A percentile compares a stretch with the other conserved stretches of the same genome.
phyloP scores from a whole-genome alignment of 2,113 vertebrate genomes.

The Eurypyga helias region DNA sequence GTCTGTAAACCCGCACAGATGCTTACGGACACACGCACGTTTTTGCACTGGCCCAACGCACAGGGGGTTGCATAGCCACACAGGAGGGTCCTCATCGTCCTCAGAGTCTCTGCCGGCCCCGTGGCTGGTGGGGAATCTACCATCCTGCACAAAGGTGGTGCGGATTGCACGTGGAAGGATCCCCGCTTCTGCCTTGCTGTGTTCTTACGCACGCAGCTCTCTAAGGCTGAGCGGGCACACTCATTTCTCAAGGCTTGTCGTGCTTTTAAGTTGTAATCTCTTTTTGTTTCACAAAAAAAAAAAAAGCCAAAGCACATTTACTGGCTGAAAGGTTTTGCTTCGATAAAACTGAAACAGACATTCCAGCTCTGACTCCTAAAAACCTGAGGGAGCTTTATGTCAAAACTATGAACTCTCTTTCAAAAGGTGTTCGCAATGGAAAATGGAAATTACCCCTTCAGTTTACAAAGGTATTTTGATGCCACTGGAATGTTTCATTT shows the following conservation, averaged over 20 bases:
- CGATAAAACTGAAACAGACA: not conserved
- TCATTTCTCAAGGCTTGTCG: not conserved
- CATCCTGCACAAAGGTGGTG: not conserved
- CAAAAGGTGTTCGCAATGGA: not conserved
- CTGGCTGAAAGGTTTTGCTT: not conserved
- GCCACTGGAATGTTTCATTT: not conserved
- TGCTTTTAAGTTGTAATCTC: not conserved
- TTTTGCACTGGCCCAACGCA: not conserved
- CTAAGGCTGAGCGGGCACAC: not conserved
- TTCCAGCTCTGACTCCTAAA: not conserved
- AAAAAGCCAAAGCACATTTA: not conserved
- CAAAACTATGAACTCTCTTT: not conserved
- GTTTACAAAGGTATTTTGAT: not conserved
- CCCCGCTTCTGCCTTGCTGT: not conserved
- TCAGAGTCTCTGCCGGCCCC: not conserved
- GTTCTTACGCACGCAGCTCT: not conserved
- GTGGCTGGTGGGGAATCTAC: fast-evolving
- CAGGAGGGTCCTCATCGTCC: too few relatives aligned
- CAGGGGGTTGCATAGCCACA: not conserved
- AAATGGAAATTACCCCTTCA: not conserved
- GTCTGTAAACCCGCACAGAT: not conserved
- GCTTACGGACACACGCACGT: not conserved
- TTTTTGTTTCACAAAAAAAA: not conserved
- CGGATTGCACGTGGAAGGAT: too few relatives aligned
- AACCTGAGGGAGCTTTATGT: not conserved